phyloP scores from a whole-genome alignment of 2,888 invertebrate genomes.

The Apoda limacodes region DNA sequence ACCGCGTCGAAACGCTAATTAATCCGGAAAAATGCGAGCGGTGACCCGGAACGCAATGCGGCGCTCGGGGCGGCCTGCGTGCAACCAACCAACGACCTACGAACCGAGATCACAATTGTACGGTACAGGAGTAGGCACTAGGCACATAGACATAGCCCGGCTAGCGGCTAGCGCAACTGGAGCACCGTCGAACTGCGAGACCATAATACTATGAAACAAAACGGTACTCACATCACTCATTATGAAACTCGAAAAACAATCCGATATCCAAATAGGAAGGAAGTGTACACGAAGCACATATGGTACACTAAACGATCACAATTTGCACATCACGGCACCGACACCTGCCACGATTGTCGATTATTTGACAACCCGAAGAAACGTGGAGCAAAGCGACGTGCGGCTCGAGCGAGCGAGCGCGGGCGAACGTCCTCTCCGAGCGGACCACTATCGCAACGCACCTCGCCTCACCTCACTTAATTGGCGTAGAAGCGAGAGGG shows the following conservation, averaged over 20 bases:
- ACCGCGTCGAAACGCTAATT: conserved; percentile 31
- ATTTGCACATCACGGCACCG: conserved; percentile 49
- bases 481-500: conserved; percentile 46
- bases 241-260: conserved; percentile 32
- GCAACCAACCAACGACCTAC: conserved; percentile 57
- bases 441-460: conserved; percentile 19
- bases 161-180: too few species aligned
- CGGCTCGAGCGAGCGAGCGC: conserved; percentile 40
- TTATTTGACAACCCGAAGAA: conserved; percentile 22
- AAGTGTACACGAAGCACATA: neutral
- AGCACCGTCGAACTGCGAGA: conserved; percentile 31
- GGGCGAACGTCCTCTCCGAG: conserved; percentile 53
- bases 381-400: conserved; percentile 27
- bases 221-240: conserved; percentile 62
- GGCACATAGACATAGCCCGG: too few species aligned
- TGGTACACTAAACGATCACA: conserved; percentile 40
- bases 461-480: conserved; percentile 36
- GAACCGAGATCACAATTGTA: conserved; percentile 45
- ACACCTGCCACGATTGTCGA: conserved; percentile 38
- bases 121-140: too few species aligned
- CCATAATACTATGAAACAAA: conserved; percentile 23
- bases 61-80: conserved; percentile 25
- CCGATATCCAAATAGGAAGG: conserved; percentile 24
- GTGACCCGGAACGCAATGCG: conserved; percentile 22
- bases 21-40: conserved; percentile 26